Percentiles rank a stretch among this genome's conserved stretches.
phyloP scores from a whole-genome alignment of 2,797 vertebrate genomes.

The Staurois parvus region DNA sequence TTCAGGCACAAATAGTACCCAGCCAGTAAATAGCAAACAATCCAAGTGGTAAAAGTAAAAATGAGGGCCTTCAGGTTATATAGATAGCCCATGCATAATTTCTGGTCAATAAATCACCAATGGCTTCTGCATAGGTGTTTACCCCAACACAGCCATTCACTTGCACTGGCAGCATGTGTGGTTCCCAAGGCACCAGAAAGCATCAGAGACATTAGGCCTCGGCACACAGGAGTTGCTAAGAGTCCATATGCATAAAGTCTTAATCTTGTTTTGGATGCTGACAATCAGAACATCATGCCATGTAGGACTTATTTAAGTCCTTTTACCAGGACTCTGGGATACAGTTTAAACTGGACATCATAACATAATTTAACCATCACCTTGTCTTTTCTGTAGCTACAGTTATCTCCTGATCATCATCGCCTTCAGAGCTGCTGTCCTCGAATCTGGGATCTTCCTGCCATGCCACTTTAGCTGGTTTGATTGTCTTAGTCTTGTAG shows the following conservation, averaged over 20 bases:
- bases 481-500: conserved; percentile 79
- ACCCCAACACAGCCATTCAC: too few relatives aligned
- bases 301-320: background rate
- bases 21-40: too few relatives aligned
- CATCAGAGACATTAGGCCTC: too few relatives aligned
- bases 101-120: too few relatives aligned
- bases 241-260: background rate
- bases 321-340: too few relatives aligned
- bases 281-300: background rate
- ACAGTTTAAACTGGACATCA: background rate
- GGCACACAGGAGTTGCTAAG: background rate
- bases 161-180: too few relatives aligned
- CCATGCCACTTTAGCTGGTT: conserved; percentile 79
- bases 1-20: too few relatives aligned
- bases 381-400: conserved; percentile 63
- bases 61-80: too few relatives aligned
- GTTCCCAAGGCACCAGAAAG: too few relatives aligned
- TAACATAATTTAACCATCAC: conserved; percentile 55
- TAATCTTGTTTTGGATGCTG: background rate
- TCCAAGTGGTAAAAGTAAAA: too few relatives aligned
- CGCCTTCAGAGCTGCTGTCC: conserved; percentile 90
- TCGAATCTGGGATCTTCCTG: conserved; percentile 84
- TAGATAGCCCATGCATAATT: too few relatives aligned
- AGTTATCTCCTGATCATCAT: conserved; percentile 71
- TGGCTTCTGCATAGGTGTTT: too few relatives aligned